phyloP scores from a whole-genome alignment of 2,888 invertebrate species.

The Diaperis boleti region DNA sequence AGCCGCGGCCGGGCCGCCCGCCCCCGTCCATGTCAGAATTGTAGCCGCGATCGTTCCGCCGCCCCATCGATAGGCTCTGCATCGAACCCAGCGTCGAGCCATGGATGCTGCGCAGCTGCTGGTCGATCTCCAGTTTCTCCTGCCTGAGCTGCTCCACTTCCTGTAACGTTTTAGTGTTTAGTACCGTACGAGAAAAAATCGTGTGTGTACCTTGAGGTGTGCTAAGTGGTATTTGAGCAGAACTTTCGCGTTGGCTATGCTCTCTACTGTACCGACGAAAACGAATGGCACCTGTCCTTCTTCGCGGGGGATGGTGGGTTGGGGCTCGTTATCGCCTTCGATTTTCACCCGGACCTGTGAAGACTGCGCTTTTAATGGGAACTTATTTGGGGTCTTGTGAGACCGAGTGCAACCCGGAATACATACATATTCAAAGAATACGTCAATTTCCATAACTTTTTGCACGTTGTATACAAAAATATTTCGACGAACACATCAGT shows the following conservation, averaged over 20 bases:
- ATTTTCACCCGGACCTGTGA: slow-evolving; percentile 91
- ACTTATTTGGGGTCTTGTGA: too few species aligned
- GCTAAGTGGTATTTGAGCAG: slow-evolving; percentile 96
- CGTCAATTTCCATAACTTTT: too few species aligned
- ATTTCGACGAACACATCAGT: too few species aligned
- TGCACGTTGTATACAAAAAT: too few species aligned
- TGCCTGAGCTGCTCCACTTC: slow-evolving; percentile 96
- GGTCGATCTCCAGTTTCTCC: slow-evolving; percentile 95
- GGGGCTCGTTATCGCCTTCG: slow-evolving; percentile 97
- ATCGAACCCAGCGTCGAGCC: slow-evolving; percentile 77
- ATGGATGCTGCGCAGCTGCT: slow-evolving; percentile 86
- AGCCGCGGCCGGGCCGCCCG: slow-evolving; percentile 69
- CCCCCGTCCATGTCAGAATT: slow-evolving; percentile 74
- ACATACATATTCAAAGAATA: too few species aligned
- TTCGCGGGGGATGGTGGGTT: slow-evolving; percentile 90
- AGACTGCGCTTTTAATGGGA: too few species aligned
- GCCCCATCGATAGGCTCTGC: slow-evolving; percentile 76
- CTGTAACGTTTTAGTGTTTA: slow-evolving; percentile 66
- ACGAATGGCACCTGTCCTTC: slow-evolving; percentile 98
- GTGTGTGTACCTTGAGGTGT: slow-evolving; percentile 83
- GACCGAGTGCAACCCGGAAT: too few species aligned
- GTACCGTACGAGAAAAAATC: slow-evolving; percentile 49
- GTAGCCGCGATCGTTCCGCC: slow-evolving; percentile 76
- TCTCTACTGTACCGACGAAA: slow-evolving; percentile 97
- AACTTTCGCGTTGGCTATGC: slow-evolving; percentile 95